Conservation (phyloP, 2,888 invertebrate species). For the Lymantria monacha region DNA sequence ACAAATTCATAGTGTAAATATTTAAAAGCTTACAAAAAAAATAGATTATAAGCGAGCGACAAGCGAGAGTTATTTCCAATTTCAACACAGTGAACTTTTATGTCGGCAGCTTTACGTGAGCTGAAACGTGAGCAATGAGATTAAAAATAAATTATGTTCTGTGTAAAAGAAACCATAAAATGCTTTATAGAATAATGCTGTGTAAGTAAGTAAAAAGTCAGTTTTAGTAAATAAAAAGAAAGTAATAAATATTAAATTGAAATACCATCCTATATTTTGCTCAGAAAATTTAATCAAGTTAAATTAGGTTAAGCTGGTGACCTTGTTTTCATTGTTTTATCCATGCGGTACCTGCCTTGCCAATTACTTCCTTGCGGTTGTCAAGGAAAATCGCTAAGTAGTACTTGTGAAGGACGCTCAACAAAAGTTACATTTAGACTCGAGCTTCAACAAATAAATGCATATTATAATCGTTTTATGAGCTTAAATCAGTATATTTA, state of each 20-base stretch:
- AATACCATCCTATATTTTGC: neutral
- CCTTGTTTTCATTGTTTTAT: conserved; percentile 22
- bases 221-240: conserved; percentile 2
- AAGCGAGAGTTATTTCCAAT: conserved; percentile 63
- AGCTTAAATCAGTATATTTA: no score
- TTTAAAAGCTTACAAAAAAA: conserved; percentile 20
- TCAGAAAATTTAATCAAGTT: conserved; percentile 1
- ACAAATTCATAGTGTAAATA: neutral
- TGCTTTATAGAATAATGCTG: conserved; percentile 29
- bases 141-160: conserved; percentile 76
- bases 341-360: conserved; percentile 17
- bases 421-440: conserved; percentile 17
- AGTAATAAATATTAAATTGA: conserved; percentile 1
- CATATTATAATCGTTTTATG: no score
- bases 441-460: neutral
- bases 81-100: conserved; percentile 74
- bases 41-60: conserved; percentile 49
- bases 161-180: conserved; percentile 56
- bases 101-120: conserved; percentile 75
- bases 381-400: conserved; percentile 23
- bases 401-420: conserved; percentile 9
- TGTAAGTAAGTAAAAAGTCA: conserved; percentile 3
- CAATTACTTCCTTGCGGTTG: conserved; percentile 24
- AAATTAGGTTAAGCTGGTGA: conserved; percentile 8
- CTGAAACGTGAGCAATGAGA: conserved; percentile 75